Evolutionary conservation across 2,888 invertebrate species (phyloP).

Genomic region (Trichogramma dendrolimi): DNA sequence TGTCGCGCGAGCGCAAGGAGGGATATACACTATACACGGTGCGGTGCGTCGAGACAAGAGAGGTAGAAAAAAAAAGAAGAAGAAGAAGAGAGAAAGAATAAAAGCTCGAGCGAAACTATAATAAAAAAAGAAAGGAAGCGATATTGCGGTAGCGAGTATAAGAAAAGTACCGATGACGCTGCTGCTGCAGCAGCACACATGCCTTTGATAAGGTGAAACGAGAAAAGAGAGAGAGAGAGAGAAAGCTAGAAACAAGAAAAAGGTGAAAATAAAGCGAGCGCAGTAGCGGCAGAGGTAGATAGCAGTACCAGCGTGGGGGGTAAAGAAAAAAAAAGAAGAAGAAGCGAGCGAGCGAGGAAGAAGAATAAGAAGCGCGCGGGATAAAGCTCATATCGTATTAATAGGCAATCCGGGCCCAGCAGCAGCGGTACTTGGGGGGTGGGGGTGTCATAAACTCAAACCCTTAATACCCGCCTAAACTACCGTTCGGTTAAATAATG

Average conservation of each 20-base stretch:
- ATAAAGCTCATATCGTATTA: conserved; percentile 52
- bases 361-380: conserved; percentile 33
- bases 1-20: too few relatives aligned
- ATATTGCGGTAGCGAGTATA: neutral
- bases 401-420: conserved; percentile 51
- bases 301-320: conserved; percentile 27
- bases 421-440: conserved; percentile 32
- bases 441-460: conserved; percentile 53
- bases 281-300: conserved; percentile 1
- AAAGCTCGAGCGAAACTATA: conserved; percentile 9
- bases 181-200: neutral
- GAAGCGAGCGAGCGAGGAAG: conserved; percentile 18
- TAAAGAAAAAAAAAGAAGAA: conserved; percentile 17
- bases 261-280: conserved; percentile 15
- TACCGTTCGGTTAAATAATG: conserved; percentile 52
- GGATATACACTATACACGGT: neutral
- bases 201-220: conserved; percentile 1
- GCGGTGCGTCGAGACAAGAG: neutral
- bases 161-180: neutral
- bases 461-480: conserved; percentile 53
- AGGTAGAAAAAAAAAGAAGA: neutral
- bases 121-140: neutral
- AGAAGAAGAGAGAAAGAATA: neutral
- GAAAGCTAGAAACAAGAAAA: neutral
- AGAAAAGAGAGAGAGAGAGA: neutral